Evolutionary conservation across 1,140 invertebrate species (phyloP).

Genomic region (Rhagoletis zephyria): DNA sequence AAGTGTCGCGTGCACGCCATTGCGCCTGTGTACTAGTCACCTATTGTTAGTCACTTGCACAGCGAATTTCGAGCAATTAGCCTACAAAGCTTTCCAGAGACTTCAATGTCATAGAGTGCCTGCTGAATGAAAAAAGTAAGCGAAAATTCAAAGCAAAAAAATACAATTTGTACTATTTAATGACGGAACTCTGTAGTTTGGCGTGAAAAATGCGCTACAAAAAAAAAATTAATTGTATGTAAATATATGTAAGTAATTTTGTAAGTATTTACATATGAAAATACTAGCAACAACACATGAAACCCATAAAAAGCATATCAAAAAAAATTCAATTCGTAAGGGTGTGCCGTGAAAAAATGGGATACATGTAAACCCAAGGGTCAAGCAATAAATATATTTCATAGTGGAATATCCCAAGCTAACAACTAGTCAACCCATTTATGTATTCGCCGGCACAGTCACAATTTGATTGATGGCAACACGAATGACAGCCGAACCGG

Average conservation of each 20-base stretch:
- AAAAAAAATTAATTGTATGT: background rate
- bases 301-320: background rate
- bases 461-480: conserved; percentile 6
- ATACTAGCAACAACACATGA: background rate
- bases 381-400: background rate
- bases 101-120: background rate
- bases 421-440: background rate
- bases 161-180: background rate
- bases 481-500: background rate
- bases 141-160: background rate
- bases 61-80: background rate
- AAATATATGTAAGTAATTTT: background rate
- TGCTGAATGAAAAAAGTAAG: background rate
- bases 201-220: background rate
- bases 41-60: conserved; percentile 46
- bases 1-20: background rate
- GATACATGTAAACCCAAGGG: background rate
- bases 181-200: background rate
- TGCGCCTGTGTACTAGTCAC: conserved; percentile 1
- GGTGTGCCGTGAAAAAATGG: background rate
- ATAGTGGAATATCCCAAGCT: background rate
- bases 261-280: background rate
- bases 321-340: background rate
- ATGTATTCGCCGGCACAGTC: too few relatives aligned
- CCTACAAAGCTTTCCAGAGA: background rate